These are phyloP conservation scores for Telenomus remus DNA, from an alignment of 1,140 invertebrate genomes.

Conservation along the genomic window DNA sequence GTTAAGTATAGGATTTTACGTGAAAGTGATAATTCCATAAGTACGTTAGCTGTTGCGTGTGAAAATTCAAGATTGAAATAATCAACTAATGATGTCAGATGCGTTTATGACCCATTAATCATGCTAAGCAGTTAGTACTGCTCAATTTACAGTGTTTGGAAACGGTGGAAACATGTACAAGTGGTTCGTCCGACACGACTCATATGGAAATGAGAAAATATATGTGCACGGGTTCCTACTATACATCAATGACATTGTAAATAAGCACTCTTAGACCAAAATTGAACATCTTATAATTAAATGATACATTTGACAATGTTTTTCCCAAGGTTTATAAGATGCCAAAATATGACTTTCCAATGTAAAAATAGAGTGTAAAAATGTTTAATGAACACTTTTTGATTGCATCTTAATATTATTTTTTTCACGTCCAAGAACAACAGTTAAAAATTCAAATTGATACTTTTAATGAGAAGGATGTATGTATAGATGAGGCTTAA, in stretches of 20 bases:
- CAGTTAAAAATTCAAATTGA: too few species aligned
- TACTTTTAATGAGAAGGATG: not conserved
- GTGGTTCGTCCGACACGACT: slow-evolving; percentile 4
- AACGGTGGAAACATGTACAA: slow-evolving; percentile 17
- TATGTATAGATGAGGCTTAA: slow-evolving; percentile 20
- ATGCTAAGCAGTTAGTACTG: slow-evolving; percentile 38
- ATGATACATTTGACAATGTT: too few species aligned
- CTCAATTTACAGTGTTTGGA: slow-evolving; percentile 26
- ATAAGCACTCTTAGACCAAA: too few species aligned
- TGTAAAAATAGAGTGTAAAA: too few species aligned
- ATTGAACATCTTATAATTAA: too few species aligned
- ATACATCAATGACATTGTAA: too few species aligned
- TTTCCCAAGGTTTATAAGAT: too few species aligned
- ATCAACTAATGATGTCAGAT: slow-evolving; percentile 33
- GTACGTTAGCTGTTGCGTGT: slow-evolving; percentile 14
- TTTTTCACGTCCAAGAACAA: slow-evolving; percentile 5
- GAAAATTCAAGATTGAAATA: slow-evolving; percentile 33
- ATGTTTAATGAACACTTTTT: too few species aligned
- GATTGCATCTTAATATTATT: too few species aligned
- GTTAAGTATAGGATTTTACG: not conserved
- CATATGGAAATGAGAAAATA: too few species aligned
- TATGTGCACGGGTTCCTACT: too few species aligned
- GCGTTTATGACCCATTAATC: slow-evolving; percentile 35
- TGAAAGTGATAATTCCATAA: not conserved
- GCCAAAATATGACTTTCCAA: too few species aligned